phyloP scores from a whole-genome alignment of 2,797 vertebrate genomes.

The Podargus strigoides region DNA sequence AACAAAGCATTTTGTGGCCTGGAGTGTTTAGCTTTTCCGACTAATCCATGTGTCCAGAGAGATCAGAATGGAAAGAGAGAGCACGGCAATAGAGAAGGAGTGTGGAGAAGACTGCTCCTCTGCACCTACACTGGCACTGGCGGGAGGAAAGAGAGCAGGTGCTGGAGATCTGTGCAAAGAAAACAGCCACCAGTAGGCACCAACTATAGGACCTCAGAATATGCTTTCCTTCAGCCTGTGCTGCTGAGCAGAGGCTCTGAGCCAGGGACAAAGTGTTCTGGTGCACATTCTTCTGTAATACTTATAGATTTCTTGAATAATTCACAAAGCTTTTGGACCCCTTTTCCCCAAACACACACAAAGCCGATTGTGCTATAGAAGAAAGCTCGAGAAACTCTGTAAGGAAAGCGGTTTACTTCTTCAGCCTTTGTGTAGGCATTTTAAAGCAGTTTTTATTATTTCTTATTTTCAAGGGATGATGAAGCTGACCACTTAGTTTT shows the following conservation, averaged over 20 bases:
- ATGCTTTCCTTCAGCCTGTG: neutral
- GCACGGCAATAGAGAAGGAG: neutral
- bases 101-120: neutral
- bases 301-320: conserved; percentile 1
- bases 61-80: neutral
- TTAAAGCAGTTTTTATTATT: neutral
- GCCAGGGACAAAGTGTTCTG: conserved; percentile 3
- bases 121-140: neutral
- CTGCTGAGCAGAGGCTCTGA: neutral
- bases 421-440: neutral
- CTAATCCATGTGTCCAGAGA: neutral
- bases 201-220: neutral
- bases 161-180: neutral
- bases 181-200: neutral
- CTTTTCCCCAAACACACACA: neutral
- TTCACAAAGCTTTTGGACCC: conserved; percentile 5
- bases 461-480: neutral
- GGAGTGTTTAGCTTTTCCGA: neutral
- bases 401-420: neutral
- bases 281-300: neutral
- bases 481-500: neutral
- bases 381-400: neutral
- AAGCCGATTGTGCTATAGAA: neutral
- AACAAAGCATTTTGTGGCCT: neutral
- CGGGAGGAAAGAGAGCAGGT: neutral